Percentiles rank a stretch among this genome's conserved stretches.
Evolutionary conservation across 2,797 vertebrate genomes (phyloP).

Genomic region (Bradypus variegatus): DNA sequence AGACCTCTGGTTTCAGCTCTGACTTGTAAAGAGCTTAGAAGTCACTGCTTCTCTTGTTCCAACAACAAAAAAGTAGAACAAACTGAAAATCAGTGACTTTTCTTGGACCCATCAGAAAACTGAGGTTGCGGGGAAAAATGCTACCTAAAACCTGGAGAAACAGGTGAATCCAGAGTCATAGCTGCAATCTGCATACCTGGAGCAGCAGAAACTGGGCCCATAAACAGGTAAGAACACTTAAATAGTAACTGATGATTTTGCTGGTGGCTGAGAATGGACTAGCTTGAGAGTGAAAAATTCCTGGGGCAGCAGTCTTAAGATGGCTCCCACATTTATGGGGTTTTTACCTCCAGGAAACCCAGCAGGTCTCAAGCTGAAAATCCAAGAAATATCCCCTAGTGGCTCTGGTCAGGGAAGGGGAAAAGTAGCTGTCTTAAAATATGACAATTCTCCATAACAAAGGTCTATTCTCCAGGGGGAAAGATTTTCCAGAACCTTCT

Average conservation of each 20-base stretch:
- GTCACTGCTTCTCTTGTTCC: not conserved
- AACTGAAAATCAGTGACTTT: conserved; percentile 16
- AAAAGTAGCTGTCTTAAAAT: not conserved
- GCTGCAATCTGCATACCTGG: not conserved
- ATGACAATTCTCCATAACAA: not conserved
- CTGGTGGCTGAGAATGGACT: not conserved
- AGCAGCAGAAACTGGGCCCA: not conserved
- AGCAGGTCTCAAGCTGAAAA: not conserved
- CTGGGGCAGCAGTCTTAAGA: not conserved
- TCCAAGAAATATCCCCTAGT: not conserved
- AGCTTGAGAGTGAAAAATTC: not conserved
- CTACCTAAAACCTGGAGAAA: not conserved
- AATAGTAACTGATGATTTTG: not conserved
- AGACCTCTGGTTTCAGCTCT: conserved; percentile 21
- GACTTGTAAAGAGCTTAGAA: not conserved
- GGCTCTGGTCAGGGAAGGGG: not conserved
- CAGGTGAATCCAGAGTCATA: not conserved
- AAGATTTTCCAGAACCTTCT: not conserved
- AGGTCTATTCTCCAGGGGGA: too few species aligned
- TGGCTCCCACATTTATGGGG: too few species aligned
- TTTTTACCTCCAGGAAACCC: not conserved
- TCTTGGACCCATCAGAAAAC: not conserved
- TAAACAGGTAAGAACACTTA: not conserved
- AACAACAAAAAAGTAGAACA: not conserved
- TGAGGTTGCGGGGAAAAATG: not conserved